Base-by-base conservation (phyloP, 2,888 invertebrate genomes). In the Scaptomyza flava region DNA sequence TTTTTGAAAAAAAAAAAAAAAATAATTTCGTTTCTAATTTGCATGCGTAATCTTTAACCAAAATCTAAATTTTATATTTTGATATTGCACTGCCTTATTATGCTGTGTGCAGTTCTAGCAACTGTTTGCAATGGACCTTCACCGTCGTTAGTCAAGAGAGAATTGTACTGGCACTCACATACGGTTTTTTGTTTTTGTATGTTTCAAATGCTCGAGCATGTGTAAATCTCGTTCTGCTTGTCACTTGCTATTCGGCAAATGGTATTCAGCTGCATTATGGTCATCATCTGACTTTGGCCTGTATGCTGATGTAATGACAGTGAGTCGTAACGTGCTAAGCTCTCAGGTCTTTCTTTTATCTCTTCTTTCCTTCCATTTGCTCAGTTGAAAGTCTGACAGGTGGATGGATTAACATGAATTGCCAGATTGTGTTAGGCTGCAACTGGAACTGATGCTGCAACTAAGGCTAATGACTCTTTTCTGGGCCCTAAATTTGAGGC, bases 271-370 rank as follows among this genome's bases (percentile, higher is more conserved):
- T 79, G 76, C 77, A 71, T 63, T 66, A 60, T 74, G 71, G 47
- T 34, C 76, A 75, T 70, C 79, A 69, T 76, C 76, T 70, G 80
- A 76, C 61, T 47, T 65, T 66, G 71, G 75, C 75, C 75, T 76
- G 77, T 56, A 60, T 66, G 71, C 76, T 58, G 70, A 52, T 65
- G 79, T 69, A 74, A 68, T 57, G 71, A 76, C 75, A 79, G 75
- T 65, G 46, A 8, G 63, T 78, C 65, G 64, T 67, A 70, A 70
- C 65, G 85, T 81, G 74, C 68, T 87, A 78, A 81, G 81, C 87
- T 56, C 56, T 33, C 27, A 36, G 47, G 68, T 38, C 59, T 67
- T 41, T 20, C 3, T 41, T 48, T 43, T 36, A 17, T 45, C n/a
- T 36, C 9, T 6, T 11, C 11, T 11, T 11, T 20, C 23, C 42